These are phyloP conservation scores for Tyto alba DNA, from an alignment of 2,113 vertebrate species.

Conservation along the genomic window DNA sequence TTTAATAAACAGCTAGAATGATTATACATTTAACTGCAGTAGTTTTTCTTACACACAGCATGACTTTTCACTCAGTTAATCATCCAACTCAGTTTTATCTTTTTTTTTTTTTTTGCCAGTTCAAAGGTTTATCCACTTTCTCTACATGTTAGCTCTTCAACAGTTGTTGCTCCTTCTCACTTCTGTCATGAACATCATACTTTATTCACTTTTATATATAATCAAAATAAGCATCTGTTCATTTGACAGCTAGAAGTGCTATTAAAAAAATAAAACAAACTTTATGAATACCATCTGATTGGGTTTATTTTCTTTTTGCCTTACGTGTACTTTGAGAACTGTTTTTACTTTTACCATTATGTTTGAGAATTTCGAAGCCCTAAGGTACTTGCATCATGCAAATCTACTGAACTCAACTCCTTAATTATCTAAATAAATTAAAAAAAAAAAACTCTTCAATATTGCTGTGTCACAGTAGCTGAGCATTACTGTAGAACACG, in stretches of 20 bases:
- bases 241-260: neutral
- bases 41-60: neutral
- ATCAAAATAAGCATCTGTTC: neutral
- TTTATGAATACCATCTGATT: neutral
- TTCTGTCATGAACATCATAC: neutral
- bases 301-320: neutral
- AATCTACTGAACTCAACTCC: neutral
- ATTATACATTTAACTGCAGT: neutral
- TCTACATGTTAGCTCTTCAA: neutral
- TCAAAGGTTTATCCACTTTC: neutral
- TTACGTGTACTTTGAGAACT: neutral
- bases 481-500: neutral
- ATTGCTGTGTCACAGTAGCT: neutral
- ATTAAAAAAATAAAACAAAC: neutral
- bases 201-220: neutral
- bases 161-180: neutral
- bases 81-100: neutral
- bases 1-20: neutral
- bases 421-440: neutral
- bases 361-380: neutral
- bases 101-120: neutral
- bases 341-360: neutral
- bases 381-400: neutral
- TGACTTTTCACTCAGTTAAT: neutral
- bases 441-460: neutral